Evolutionary conservation across 2,888 invertebrate species (phyloP).

Genomic region (Enchytraeus crypticus): DNA sequence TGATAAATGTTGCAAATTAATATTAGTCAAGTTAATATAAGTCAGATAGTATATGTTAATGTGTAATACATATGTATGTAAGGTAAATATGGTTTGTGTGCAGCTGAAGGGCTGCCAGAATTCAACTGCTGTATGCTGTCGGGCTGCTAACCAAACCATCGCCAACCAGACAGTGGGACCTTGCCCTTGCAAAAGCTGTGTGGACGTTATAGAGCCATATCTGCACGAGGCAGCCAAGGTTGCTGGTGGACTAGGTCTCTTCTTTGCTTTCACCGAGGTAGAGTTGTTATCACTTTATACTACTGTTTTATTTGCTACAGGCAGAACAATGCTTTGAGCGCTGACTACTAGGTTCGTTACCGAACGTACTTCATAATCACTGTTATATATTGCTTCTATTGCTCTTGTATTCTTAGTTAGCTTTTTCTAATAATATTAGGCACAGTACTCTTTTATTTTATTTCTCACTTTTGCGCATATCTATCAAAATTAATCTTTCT

Average conservation of each 20-base stretch:
- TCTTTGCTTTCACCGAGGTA: conserved; percentile 97
- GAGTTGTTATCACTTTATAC: conserved; percentile 40
- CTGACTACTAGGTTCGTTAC: background rate
- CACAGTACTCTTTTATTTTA: too few relatives aligned
- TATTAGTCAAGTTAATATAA: too few relatives aligned
- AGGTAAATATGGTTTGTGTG: background rate
- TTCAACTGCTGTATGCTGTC: background rate
- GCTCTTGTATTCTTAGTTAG: too few relatives aligned
- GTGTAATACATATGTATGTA: too few relatives aligned
- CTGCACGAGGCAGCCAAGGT: conserved; percentile 76
- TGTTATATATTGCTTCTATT: too few relatives aligned
- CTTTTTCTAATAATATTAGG: too few relatives aligned
- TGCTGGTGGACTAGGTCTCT: conserved; percentile 83
- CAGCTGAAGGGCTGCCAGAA: background rate
- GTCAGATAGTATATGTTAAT: too few relatives aligned
- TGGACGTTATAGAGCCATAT: conserved; percentile 65
- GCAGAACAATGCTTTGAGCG: background rate
- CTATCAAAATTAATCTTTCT: too few relatives aligned
- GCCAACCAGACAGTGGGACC: background rate
- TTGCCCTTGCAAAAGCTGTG: conserved; percentile 62
- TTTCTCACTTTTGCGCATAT: too few relatives aligned
- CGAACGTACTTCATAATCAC: too few relatives aligned
- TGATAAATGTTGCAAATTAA: too few relatives aligned
- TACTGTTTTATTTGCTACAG: background rate
- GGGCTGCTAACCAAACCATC: background rate